Base-by-base conservation (phyloP, 2,797 vertebrate species). In the Gymnoscopelus microlampas region DNA sequence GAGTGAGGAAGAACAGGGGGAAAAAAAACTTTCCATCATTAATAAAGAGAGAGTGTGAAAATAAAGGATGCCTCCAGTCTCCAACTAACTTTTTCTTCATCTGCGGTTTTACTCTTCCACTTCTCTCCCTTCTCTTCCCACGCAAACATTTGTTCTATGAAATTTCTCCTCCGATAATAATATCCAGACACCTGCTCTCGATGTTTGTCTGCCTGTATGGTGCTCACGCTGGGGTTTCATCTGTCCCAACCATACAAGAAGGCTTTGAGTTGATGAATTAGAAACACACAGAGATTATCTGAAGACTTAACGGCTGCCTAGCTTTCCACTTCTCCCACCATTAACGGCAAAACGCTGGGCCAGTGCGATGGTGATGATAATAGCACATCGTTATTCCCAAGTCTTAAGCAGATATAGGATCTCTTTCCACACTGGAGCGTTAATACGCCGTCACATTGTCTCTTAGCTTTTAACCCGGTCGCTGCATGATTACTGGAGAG, bases 71-170 rank as follows among this genome's bases (percentile, higher is more conserved):
- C 39, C 39, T 44, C 39, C 39, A 44, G 39, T 44, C 39, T 5
- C 4, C 39, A 6, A 44, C 39, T 8, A 44, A 44, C 39, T 44
- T 44, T 19, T 8, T 44, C 39, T 8, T 44, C 39, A 44, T 44
- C 7, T 3, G 7, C 39, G 39, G 39, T 44, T 44, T 19, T 7
- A 44, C 39, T 44, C 39, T 44, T 10, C 39, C 39, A 10, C 39
- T 44, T 44, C 39, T 10, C 39, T 44, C 9, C 39, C 7, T 26
- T 26, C 48, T 44, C 70, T 61, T 11, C 70, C 79, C 56, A 50
- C 23, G 68, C 65, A 73, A 44, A 74, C 82, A 72, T 74, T 82
- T 83, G 77, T 81, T 81, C 67, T 62, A 67, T 80, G 71, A 49
- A 76, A 79, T 78, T 81, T 63, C 60, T 77, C 66, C 39, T 44